A percentile compares a stretch with the other conserved stretches of the same genome.
These are phyloP conservation scores for Eriosoma lanigerum DNA, from an alignment of 1,140 invertebrate species.

Conservation along the genomic window DNA sequence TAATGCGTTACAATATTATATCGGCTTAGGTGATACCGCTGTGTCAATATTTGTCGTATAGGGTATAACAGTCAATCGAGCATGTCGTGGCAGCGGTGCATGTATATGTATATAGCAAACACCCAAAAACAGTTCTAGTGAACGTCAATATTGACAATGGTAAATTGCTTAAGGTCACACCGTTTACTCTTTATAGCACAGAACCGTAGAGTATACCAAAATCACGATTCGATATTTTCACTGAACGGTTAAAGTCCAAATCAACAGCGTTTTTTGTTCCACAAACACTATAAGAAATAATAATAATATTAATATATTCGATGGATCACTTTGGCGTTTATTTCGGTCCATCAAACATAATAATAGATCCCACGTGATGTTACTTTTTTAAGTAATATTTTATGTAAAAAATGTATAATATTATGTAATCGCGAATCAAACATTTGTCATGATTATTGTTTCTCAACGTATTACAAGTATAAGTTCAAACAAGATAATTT, in stretches of 20 bases:
- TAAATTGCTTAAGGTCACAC: slow-evolving; percentile 41
- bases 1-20: not conserved
- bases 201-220: not conserved
- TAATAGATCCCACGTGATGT: too few relatives aligned
- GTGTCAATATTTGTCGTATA: slow-evolving; percentile 25
- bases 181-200: too few relatives aligned
- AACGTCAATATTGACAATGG: slow-evolving; percentile 41
- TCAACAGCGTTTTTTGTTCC: not conserved
- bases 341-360: not conserved
- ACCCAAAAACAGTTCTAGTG: not conserved
- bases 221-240: slow-evolving; percentile 22
- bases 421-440: too few relatives aligned
- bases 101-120: not conserved
- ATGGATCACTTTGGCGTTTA: not conserved
- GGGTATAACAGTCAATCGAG: not conserved
- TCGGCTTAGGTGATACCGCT: not conserved
- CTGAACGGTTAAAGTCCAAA: not conserved
- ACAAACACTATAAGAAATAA: too few relatives aligned
- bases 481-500: too few relatives aligned
- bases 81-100: not conserved
- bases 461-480: too few relatives aligned
- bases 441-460: too few relatives aligned
- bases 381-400: too few relatives aligned
- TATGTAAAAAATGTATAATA: too few relatives aligned
- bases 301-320: not conserved